Conservation (phyloP, 2,797 vertebrate genomes). For the Hydrophis major region DNA sequence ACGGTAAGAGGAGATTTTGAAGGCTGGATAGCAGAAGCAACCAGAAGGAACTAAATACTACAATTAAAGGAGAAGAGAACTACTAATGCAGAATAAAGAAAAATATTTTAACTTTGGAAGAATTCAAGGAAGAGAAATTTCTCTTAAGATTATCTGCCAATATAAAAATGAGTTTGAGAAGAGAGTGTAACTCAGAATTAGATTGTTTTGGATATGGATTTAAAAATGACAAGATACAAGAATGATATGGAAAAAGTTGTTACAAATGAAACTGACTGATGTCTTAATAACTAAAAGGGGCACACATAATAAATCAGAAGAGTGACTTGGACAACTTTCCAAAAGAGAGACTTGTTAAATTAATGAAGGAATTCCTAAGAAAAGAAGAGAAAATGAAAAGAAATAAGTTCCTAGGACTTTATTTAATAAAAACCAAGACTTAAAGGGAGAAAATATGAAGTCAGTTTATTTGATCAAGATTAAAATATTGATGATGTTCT, state of each 20-base stretch:
- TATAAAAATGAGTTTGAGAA: neutral
- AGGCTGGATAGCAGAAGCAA: neutral
- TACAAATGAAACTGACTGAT: neutral
- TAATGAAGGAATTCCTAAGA: neutral
- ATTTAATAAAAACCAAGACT: neutral
- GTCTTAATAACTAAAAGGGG: neutral
- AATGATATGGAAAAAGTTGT: neutral
- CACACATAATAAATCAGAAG: neutral
- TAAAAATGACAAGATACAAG: neutral
- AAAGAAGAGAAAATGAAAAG: neutral
- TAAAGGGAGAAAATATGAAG: neutral
- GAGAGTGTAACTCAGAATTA: neutral
- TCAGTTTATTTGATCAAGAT: neutral
- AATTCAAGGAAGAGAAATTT: neutral
- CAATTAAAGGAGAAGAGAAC: neutral
- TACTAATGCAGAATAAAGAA: neutral
- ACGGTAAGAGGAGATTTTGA: neutral
- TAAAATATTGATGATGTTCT: neutral
- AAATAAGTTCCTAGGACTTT: neutral
- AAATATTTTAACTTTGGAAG: neutral
- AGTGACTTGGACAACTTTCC: neutral
- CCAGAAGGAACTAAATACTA: neutral
- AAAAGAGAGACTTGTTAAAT: neutral
- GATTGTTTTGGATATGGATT: neutral
- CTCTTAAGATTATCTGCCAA: neutral